A percentile compares a stretch with the other conserved stretches of the same genome.
These are phyloP conservation scores for Pedetes capensis DNA, from an alignment of 2,113 vertebrate species.

Conservation along the genomic window DNA sequence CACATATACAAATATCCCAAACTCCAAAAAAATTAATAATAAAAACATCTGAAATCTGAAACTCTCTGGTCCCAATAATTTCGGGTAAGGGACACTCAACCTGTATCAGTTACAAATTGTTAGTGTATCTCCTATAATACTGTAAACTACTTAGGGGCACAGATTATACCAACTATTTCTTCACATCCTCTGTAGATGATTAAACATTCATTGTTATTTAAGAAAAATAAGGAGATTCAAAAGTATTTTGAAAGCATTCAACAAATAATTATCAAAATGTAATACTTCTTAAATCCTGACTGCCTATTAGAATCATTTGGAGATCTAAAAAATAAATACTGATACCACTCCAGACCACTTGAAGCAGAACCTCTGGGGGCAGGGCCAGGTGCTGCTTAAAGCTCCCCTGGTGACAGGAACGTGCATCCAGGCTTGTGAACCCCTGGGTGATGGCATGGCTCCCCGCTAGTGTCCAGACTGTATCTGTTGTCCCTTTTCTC, in stretches of 20 bases:
- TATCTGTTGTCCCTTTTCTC: no score
- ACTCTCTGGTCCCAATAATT: no score
- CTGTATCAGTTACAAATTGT: neutral
- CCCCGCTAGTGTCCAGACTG: neutral
- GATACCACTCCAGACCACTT: neutral
- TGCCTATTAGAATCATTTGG: neutral
- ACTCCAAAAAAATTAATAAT: neutral
- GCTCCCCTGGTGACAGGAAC: neutral
- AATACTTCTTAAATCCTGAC: neutral
- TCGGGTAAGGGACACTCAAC: neutral
- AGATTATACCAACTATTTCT: neutral
- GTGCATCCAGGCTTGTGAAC: neutral
- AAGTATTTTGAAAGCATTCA: neutral
- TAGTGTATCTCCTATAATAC: neutral
- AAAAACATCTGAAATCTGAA: neutral
- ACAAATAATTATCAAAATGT: neutral
- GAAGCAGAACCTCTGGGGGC: neutral
- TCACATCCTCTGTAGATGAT: neutral
- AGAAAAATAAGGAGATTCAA: neutral
- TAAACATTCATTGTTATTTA: neutral
- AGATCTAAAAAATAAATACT: neutral
- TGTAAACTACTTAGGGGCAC: neutral
- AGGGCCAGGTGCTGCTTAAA: neutral
- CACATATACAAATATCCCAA: neutral
- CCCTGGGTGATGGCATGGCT: neutral